Percentiles rank a stretch among this genome's conserved stretches.
phyloP scores from a whole-genome alignment of 2,888 invertebrate genomes.

The Lasioglossum marginatum region DNA sequence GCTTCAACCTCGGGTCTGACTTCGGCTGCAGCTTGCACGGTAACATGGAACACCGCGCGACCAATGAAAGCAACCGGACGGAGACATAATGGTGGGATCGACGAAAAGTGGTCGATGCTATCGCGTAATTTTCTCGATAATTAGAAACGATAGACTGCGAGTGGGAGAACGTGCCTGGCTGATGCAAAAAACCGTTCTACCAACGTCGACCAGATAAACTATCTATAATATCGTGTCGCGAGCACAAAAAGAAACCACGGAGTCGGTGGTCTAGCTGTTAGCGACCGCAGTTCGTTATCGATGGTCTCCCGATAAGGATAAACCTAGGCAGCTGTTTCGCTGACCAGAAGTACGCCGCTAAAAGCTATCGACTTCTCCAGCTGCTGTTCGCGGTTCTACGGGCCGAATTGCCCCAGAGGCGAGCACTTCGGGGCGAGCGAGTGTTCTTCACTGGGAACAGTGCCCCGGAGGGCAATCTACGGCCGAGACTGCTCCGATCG shows the following conservation, averaged over 20 bases:
- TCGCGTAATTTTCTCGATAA: conserved; percentile 74
- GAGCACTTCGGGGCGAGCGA: neutral
- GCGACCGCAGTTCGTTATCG: conserved; percentile 9
- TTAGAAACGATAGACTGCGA: conserved; percentile 68
- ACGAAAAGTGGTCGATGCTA: conserved; percentile 56
- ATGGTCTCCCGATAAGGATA: conserved; percentile 63
- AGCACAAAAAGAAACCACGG: conserved; percentile 14
- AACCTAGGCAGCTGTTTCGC: conserved; percentile 78
- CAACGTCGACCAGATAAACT: conserved; percentile 18
- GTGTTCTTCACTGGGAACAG: neutral
- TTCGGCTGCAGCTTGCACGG: neutral
- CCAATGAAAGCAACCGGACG: conserved; percentile 2
- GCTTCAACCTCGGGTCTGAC: neutral
- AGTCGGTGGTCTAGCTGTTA: conserved; percentile 41
- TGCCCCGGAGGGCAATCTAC: neutral
- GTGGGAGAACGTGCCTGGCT: conserved; percentile 65
- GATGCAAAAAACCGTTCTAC: conserved; percentile 46
- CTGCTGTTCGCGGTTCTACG: conserved; percentile 58
- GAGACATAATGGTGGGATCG: conserved; percentile 39
- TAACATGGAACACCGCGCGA: neutral
- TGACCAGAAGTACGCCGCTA: conserved; percentile 62
- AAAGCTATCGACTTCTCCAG: conserved; percentile 70
- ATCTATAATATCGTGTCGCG: neutral
- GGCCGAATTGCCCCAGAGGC: neutral
- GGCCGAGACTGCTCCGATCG: neutral